Percentiles rank a stretch among this genome's conserved stretches.
phyloP scores from a whole-genome alignment of 2,888 invertebrate species.

The Dyspetes luteomarginatus region DNA sequence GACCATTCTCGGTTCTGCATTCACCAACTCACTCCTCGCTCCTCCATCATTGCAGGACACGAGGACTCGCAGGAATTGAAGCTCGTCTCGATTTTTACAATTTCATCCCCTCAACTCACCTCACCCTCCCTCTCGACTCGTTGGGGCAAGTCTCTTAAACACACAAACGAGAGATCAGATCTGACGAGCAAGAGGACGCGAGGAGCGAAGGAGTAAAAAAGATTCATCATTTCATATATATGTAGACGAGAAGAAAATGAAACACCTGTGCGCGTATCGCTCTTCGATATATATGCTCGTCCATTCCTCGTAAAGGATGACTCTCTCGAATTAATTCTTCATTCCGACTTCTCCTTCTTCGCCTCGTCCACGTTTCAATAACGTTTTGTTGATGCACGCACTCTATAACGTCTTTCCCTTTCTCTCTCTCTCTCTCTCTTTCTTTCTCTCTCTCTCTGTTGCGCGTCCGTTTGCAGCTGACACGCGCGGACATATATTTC shows the following conservation, averaged over 20 bases:
- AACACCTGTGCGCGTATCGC: slow-evolving; percentile 36
- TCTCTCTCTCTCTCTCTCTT: slow-evolving; percentile 42
- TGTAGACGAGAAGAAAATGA: slow-evolving; percentile 1
- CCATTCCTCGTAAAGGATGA: neutral
- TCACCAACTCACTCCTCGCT: no score
- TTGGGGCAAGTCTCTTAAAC: neutral
- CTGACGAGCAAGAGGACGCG: slow-evolving; percentile 1
- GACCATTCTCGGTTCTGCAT: no score
- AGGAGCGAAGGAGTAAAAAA: slow-evolving; percentile 25
- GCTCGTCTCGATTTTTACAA: neutral
- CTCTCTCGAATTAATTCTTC: slow-evolving; percentile 8
- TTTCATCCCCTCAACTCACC: no score
- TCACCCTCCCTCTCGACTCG: neutral
- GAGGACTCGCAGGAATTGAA: no score
- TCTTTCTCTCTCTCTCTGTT: slow-evolving; percentile 41
- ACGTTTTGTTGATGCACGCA: slow-evolving; percentile 55
- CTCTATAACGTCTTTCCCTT: slow-evolving; percentile 61
- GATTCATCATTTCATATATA: slow-evolving; percentile 44
- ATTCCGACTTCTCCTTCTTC: neutral
- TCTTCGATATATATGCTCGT: slow-evolving; percentile 6
- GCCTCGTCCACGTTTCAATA: slow-evolving; percentile 53
- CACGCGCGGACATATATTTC: slow-evolving; percentile 65
- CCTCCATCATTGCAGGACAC: no score
- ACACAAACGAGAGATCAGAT: neutral
- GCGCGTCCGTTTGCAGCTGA: slow-evolving; percentile 1